A percentile compares a stretch with the other conserved stretches of the same genome.
Evolutionary conservation across 2,888 invertebrate genomes (phyloP).

Genomic region (Erebia palarica): DNA sequence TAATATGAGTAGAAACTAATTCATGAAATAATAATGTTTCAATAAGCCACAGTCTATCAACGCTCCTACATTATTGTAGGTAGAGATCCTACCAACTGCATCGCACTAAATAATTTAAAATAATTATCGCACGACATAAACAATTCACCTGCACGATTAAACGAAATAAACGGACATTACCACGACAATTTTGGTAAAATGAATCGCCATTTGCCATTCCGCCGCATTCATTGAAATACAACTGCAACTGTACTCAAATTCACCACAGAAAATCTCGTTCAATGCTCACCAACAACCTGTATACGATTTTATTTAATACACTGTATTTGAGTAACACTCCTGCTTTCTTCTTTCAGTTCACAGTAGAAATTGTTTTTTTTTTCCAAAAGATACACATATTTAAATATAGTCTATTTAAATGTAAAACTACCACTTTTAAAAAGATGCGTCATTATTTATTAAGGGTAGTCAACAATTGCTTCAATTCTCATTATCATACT

Average conservation of each 20-base stretch:
- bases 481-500: background rate
- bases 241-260: slow-evolving; percentile 16
- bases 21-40: background rate
- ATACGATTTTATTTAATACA: background rate
- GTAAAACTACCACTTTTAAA: background rate
- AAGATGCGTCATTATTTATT: background rate
- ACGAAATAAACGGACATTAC: slow-evolving; percentile 15
- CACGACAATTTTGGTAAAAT: slow-evolving; percentile 13
- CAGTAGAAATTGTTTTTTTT: no score
- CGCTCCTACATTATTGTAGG: background rate
- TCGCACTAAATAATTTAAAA: slow-evolving; percentile 9
- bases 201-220: slow-evolving; percentile 17
- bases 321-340: no score
- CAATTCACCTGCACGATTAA: slow-evolving; percentile 9
- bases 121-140: slow-evolving; percentile 6
- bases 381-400: no score
- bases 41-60: background rate
- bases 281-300: background rate
- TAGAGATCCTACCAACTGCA: background rate
- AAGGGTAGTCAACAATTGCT: background rate
- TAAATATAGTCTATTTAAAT: no score
- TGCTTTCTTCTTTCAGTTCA: no score
- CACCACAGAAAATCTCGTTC: slow-evolving; percentile 2
- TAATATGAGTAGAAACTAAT: background rate
- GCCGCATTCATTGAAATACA: slow-evolving; percentile 11